Base-by-base conservation (phyloP, 2,888 invertebrate species). In the Phragmatobia fuliginosa region DNA sequence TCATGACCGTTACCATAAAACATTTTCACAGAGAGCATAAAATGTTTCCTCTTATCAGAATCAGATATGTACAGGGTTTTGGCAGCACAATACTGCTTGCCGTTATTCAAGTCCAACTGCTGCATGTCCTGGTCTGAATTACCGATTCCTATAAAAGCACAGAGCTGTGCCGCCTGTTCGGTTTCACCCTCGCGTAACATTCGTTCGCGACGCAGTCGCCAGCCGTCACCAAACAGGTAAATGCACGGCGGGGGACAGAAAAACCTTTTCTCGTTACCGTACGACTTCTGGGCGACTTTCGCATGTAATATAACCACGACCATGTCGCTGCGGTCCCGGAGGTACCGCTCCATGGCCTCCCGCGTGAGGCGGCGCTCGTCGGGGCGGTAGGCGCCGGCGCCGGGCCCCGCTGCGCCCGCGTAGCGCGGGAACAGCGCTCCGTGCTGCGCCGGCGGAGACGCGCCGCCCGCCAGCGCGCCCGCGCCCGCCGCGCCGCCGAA, bases 181-280 rank as follows among this genome's bases (percentile, higher is more conserved):
- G 97, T 97, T 90, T 98, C 98, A 8, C 98, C 98, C 86, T 98
- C 98, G 21, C 98, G 96, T 80, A 98, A 93, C 97, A 99, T 98
- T 88, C 99, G 98, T 90, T 99, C 99, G 85, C 98, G 98, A 73
- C 99, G 97, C 93, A 98, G 96, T 88, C 99, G 96, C 99, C 99
- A 99, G 21, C 99, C 99, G 83, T 98, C 99, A n/a, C 99, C 99
- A 87, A 98, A 98, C 77, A 99, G 95, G 92, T 99, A 99, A 87
- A 99, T 99, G 92, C 99, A 99, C 0, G 99, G 99, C 1, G 99
- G 99, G 0, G 99, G 99, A 86, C 99, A 99, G 95, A 99, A 99
- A 95, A 99, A 99, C 76, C 99, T 96, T 92, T 99, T 99, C 90
- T 99, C 99, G 91, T 99, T 99, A 78, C 99, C 99, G 90, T 99